These are phyloP conservation scores for Metellina segmentata DNA, from an alignment of 2,888 invertebrate species.

Conservation along the genomic window DNA sequence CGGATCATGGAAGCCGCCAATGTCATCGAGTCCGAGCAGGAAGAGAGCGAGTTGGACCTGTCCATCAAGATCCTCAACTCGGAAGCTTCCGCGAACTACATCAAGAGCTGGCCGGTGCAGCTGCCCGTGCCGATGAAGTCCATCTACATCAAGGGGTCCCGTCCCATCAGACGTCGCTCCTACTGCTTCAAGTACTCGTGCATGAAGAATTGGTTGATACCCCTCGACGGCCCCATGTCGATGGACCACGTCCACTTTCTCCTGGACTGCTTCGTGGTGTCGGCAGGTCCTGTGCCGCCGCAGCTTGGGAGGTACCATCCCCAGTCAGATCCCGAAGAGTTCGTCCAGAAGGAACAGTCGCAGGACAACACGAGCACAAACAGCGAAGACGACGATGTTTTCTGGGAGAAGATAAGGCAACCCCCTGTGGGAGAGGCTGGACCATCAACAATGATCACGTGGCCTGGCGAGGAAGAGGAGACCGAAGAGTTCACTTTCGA, in stretches of 20 bases:
- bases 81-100: constrained; percentile 31
- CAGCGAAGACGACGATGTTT: constrained; percentile 35
- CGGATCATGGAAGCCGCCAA: constrained; percentile 30
- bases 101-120: constrained; percentile 55
- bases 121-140: constrained; percentile 30
- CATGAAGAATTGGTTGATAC: constrained; percentile 40
- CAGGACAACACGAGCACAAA: constrained; percentile 32
- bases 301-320: constrained; percentile 77
- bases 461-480: constrained; percentile 2
- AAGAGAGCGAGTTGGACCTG: neutral
- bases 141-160: constrained; percentile 31
- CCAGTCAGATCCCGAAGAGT: constrained; percentile 75
- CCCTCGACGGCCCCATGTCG: constrained; percentile 51
- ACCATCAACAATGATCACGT: constrained; percentile 4
- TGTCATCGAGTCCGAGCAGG: neutral
- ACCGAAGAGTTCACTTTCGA: constrained; percentile 10
- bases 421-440: neutral
- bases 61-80: constrained; percentile 1
- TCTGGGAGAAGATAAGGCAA: constrained; percentile 7
- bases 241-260: constrained; percentile 70
- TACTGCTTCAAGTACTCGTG: constrained; percentile 42
- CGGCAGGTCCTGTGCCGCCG: constrained; percentile 61
- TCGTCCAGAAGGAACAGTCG: constrained; percentile 26
- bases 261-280: constrained; percentile 77
- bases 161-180: constrained; percentile 20